These are phyloP conservation scores for Cordilura impudica DNA, from an alignment of 2,888 invertebrate species.

Conservation along the genomic window DNA sequence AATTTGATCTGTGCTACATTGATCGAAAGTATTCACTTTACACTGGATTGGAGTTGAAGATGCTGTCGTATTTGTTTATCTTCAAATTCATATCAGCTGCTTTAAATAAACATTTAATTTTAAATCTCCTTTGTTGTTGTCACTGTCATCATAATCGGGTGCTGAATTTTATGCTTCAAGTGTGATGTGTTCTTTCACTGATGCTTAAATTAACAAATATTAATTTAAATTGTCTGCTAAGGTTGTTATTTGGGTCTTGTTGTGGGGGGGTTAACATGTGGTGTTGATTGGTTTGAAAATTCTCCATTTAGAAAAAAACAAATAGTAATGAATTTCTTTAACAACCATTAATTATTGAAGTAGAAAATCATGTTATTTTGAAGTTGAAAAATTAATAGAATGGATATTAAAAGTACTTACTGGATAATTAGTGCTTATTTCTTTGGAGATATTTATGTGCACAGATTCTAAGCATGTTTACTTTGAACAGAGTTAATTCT, in stretches of 20 bases:
- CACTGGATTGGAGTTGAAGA: conserved; percentile 16
- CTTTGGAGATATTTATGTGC: no score
- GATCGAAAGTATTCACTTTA: background rate
- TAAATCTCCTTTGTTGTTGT: background rate
- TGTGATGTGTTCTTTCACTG: conserved; percentile 39
- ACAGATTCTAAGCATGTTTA: no score
- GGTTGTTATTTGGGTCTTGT: background rate
- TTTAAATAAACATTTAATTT: conserved; percentile 29
- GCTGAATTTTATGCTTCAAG: conserved; percentile 58
- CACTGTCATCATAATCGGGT: conserved; percentile 50
- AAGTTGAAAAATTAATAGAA: no score
- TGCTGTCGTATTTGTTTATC: conserved; percentile 32
- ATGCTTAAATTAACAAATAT: conserved; percentile 52
- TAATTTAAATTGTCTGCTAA: conserved; percentile 11
- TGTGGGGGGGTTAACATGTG: conserved; percentile 33
- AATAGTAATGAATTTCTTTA: conserved; percentile 34
- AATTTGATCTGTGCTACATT: conserved; percentile 8
- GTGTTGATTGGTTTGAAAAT: conserved; percentile 42
- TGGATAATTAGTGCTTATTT: no score
- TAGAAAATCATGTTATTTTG: background rate
- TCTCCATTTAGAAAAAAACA: conserved; percentile 3
- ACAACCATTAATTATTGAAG: conserved; percentile 3
- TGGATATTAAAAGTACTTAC: no score
- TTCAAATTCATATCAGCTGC: conserved; percentile 52
- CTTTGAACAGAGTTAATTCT: no score